A percentile compares a stretch with the other conserved stretches of the same genome.
phyloP scores from a whole-genome alignment of 2,888 invertebrate genomes.

The Amblyjoppa proteus region DNA sequence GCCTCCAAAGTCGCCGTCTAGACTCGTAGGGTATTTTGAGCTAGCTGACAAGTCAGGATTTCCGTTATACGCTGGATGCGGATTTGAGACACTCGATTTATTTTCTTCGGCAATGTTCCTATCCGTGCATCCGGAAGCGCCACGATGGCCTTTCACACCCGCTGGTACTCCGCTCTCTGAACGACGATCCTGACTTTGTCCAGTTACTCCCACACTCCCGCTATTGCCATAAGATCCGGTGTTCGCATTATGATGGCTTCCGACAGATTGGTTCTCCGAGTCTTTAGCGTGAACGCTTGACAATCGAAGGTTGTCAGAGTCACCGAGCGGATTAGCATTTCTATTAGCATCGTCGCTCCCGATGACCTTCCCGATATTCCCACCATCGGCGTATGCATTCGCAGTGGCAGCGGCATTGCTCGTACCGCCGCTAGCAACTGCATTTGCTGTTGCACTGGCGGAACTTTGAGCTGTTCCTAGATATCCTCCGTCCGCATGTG shows the following conservation, averaged over 20 bases:
- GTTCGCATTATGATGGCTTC: conserved; percentile 28
- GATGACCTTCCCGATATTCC: conserved; percentile 44
- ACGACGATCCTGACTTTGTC: background rate
- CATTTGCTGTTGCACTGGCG: conserved; percentile 45
- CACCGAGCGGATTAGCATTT: conserved; percentile 54
- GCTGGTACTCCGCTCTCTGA: background rate
- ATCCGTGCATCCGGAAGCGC: background rate
- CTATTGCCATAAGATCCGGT: conserved; percentile 14
- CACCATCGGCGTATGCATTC: conserved; percentile 46
- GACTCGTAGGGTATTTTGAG: background rate
- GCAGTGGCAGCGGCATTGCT: conserved; percentile 54
- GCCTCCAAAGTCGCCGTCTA: background rate
- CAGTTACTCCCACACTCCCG: background rate
- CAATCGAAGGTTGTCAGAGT: conserved; percentile 50
- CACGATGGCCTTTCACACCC: conserved; percentile 31
- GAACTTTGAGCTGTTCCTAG: conserved; percentile 47
- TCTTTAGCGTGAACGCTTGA: conserved; percentile 33
- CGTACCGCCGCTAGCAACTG: conserved; percentile 14
- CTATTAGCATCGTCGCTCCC: conserved; percentile 35
- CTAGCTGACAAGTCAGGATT: conserved; percentile 14
- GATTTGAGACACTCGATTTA: conserved; percentile 6
- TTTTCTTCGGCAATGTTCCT: background rate
- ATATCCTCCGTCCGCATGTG: conserved; percentile 25
- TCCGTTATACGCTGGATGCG: background rate
- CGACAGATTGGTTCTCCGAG: conserved; percentile 42